Evolutionary conservation across 2,888 invertebrate species (phyloP).

Genomic region (Yponomeuta sedellus): DNA sequence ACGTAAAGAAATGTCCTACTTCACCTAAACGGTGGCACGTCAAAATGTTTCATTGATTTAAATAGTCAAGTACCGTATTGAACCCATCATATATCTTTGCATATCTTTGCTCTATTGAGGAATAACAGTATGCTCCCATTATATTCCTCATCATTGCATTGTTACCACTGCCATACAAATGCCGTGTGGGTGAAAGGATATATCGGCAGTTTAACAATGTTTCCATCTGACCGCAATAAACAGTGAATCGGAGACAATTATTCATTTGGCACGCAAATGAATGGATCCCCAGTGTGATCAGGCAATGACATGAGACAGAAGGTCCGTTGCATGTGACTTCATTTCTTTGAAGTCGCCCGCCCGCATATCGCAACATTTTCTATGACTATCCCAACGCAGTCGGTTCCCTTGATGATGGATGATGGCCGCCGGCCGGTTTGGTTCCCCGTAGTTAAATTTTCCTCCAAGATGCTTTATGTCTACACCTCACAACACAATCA

Average conservation of each 20-base stretch:
- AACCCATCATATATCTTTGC: not conserved
- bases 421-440: too few species aligned
- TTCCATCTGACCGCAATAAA: not conserved
- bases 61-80: not conserved
- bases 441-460: too few species aligned
- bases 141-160: not conserved
- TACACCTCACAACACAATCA: too few species aligned
- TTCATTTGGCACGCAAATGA: conserved; percentile 10
- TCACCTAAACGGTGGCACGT: not conserved
- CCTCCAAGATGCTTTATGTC: too few species aligned
- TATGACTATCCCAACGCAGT: too few species aligned
- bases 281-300: conserved; percentile 4
- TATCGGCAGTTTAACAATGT: not conserved
- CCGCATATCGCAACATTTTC: too few species aligned
- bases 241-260: conserved; percentile 5
- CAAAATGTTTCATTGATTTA: not conserved
- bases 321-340: not conserved
- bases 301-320: not conserved
- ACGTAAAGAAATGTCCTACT: not conserved
- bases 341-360: too few species aligned
- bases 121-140: not conserved
- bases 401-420: too few species aligned
- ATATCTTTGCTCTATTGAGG: not conserved
- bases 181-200: not conserved
- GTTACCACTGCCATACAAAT: not conserved